Percentiles rank a stretch among this genome's conserved stretches.
Conservation (phyloP, 2,888 invertebrate species). For the Hemithea aestivaria region DNA sequence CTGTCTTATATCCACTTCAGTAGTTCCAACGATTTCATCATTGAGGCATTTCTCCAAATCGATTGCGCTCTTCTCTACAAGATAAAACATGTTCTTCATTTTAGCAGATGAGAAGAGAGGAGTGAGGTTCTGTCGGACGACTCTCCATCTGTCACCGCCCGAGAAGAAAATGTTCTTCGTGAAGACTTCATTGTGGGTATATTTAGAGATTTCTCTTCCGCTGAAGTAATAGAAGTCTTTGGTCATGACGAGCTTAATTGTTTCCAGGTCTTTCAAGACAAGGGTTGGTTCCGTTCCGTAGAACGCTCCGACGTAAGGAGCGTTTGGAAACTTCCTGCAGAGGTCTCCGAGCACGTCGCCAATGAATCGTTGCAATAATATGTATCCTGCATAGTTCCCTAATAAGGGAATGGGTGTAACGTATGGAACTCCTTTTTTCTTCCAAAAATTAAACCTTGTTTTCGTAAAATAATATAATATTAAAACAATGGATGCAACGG, state of each 20-base stretch:
- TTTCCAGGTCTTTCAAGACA: conserved; percentile 31
- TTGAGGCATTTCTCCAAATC: conserved; percentile 29
- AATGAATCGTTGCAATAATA: conserved; percentile 17
- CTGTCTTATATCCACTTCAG: conserved; percentile 24
- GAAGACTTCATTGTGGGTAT: conserved; percentile 26
- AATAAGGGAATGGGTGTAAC: conserved; percentile 28
- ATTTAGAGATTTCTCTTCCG: conserved; percentile 30
- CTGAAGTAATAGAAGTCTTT: conserved; percentile 39
- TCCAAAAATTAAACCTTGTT: conserved; percentile 23
- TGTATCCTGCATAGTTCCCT: conserved; percentile 28
- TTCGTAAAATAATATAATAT: conserved; percentile 16
- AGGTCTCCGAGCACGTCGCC: conserved; percentile 19
- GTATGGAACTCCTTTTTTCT: conserved; percentile 25
- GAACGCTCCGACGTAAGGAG: conserved; percentile 24
- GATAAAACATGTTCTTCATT: conserved; percentile 39
- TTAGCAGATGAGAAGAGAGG: conserved; percentile 35
- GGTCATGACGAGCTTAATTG: conserved; percentile 33
- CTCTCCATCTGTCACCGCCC: conserved; percentile 35
- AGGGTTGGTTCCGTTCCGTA: conserved; percentile 30
- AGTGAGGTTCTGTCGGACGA: conserved; percentile 33
- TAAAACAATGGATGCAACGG: too few relatives aligned
- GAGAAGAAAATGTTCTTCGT: conserved; percentile 35
- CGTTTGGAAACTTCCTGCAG: conserved; percentile 19
- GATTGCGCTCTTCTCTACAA: conserved; percentile 32
- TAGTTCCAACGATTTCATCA: conserved; percentile 16